A percentile compares a stretch with the other conserved stretches of the same genome.
Evolutionary conservation across 2,888 invertebrate genomes (phyloP).

Genomic region (Pecten maximus): DNA sequence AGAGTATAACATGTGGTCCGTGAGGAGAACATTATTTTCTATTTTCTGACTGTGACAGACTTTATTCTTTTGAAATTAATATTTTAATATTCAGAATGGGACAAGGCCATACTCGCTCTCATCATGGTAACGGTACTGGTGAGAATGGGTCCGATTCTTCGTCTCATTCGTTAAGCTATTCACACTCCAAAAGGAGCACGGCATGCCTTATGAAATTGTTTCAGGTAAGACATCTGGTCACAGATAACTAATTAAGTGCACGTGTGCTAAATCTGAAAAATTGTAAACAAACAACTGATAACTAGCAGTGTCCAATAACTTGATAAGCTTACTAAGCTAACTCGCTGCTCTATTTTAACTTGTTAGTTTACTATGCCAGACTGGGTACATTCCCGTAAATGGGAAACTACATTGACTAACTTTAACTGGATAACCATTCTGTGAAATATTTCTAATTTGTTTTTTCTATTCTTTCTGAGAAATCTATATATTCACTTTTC

Average conservation of each 20-base stretch:
- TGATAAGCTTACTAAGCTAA: too few species aligned
- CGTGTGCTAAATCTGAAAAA: too few species aligned
- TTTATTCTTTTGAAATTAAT: not conserved
- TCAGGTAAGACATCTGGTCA: constrained; percentile 65
- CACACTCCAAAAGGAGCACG: constrained; percentile 48
- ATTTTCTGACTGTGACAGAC: not conserved
- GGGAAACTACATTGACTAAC: too few species aligned
- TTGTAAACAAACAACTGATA: not conserved
- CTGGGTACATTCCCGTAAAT: too few species aligned
- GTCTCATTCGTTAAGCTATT: not conserved
- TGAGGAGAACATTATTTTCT: not conserved
- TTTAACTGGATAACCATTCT: too few species aligned
- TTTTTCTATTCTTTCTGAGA: too few species aligned
- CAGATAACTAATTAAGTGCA: too few species aligned
- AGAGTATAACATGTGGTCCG: not conserved
- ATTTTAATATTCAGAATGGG: not conserved
- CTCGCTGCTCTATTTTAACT: too few species aligned
- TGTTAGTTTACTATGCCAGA: too few species aligned
- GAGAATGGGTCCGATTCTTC: not conserved
- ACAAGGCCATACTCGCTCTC: not conserved
- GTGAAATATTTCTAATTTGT: too few species aligned
- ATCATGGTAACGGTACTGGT: not conserved
- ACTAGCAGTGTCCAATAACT: not conserved
- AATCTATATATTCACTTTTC: too few species aligned
- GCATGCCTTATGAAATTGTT: constrained; percentile 70